These are phyloP conservation scores for Cecidostiba fungosa DNA, from an alignment of 2,888 invertebrate genomes.

Conservation along the genomic window DNA sequence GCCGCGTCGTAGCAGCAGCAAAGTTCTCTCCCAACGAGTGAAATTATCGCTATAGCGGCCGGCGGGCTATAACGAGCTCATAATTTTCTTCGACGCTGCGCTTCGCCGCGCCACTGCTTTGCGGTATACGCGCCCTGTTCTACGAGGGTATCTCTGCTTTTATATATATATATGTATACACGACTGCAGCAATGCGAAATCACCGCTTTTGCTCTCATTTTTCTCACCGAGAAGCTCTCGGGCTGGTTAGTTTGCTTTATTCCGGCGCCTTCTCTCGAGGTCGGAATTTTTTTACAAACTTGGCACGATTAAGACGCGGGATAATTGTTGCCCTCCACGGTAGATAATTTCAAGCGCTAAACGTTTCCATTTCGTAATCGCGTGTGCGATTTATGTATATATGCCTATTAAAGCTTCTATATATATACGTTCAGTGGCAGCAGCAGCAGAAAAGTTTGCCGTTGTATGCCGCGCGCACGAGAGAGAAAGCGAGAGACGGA, in stretches of 20 bases:
- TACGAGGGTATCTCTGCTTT: neutral
- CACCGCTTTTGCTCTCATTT: constrained; percentile 15
- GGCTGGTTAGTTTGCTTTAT: neutral
- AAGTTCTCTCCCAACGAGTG: constrained; percentile 21
- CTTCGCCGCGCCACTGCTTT: constrained; percentile 23
- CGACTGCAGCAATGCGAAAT: neutral
- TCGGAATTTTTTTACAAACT: constrained; percentile 17
- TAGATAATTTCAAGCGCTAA: neutral
- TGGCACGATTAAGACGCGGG: constrained; percentile 21
- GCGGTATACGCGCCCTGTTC: constrained; percentile 14
- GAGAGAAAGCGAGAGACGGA: neutral
- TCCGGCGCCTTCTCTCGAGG: neutral
- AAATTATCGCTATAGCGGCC: constrained; percentile 37
- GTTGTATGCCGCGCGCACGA: neutral
- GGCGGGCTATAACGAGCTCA: constrained; percentile 51
- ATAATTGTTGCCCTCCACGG: neutral
- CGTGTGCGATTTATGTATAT: neutral
- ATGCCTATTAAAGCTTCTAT: neutral
- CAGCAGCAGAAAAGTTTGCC: neutral
- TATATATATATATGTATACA: neutral
- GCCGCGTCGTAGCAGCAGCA: neutral
- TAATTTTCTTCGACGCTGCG: constrained; percentile 50
- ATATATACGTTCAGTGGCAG: neutral
- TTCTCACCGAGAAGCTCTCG: neutral
- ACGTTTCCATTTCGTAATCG: neutral